Percentiles rank a stretch among this genome's conserved stretches.
These are phyloP conservation scores for Morbakka virulenta DNA, from an alignment of 30 jellyfish, hydroid and myxozoan genomes.

Conservation along the genomic window DNA sequence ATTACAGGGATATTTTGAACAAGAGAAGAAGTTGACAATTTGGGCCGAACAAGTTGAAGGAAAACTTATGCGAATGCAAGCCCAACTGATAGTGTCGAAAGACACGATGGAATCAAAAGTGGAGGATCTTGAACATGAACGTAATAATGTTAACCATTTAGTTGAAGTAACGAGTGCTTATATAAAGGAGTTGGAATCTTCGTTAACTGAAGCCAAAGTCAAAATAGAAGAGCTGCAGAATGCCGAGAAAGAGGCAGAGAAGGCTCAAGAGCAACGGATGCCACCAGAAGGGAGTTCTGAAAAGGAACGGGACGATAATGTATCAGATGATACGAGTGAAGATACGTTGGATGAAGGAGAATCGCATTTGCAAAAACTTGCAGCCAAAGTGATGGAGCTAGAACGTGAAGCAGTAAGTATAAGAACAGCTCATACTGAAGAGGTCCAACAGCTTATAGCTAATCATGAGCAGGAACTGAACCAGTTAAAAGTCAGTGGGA, in stretches of 20 bases:
- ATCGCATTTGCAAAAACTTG: conserved; percentile 21
- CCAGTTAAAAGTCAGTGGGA: background rate
- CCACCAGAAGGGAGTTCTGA: conserved; percentile 93
- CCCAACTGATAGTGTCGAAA: conserved; percentile 65
- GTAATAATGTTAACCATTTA: conserved; percentile 76
- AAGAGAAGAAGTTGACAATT: conserved; percentile 27
- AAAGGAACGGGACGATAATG: conserved; percentile 52
- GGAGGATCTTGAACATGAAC: conserved; percentile 86
- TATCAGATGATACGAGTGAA: conserved; percentile 30
- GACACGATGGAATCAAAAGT: conserved; percentile 72
- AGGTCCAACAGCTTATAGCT: conserved; percentile 1
- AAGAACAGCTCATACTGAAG: conserved; percentile 23
- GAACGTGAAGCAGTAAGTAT: conserved; percentile 53
- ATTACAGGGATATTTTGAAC: conserved; percentile 24
- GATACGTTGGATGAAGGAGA: conserved; percentile 2
- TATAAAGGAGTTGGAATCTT: conserved; percentile 76
- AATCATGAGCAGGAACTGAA: conserved; percentile 1
- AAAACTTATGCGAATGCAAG: conserved; percentile 60
- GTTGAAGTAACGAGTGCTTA: conserved; percentile 99
- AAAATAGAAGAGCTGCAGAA: conserved; percentile 82
- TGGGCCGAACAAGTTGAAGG: conserved; percentile 14
- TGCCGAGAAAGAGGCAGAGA: conserved; percentile 37
- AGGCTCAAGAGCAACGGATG: conserved; percentile 51
- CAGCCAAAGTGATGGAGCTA: conserved; percentile 24
- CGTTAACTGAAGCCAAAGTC: conserved; percentile 69